These are phyloP conservation scores for Styela clava DNA, from an alignment of 23 tunicate genomes.

Conservation along the genomic window DNA sequence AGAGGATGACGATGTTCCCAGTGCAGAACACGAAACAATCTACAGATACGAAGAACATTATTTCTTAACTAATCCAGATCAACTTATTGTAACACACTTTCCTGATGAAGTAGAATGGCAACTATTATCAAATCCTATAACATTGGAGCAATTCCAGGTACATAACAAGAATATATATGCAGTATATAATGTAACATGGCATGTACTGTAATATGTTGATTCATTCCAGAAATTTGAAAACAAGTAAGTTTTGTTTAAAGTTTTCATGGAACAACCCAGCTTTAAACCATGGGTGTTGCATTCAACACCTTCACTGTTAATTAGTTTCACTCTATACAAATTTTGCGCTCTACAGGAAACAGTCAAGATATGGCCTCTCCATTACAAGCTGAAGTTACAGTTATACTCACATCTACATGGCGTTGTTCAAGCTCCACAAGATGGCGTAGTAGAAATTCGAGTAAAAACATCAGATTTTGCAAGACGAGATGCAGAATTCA, in stretches of 20 bases:
- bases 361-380: conserved; percentile 65
- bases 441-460: conserved; percentile 44
- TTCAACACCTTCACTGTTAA: too few relatives aligned
- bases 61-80: conserved; percentile 76
- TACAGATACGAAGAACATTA: conserved; percentile 80
- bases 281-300: too few relatives aligned
- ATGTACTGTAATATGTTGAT: too few relatives aligned
- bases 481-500: conserved; percentile 53
- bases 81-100: conserved; percentile 59
- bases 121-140: conserved; percentile 39
- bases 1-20: conserved; percentile 36
- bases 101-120: conserved; percentile 80
- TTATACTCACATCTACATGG: conserved; percentile 47
- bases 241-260: too few relatives aligned
- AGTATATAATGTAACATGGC: too few relatives aligned
- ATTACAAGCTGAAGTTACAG: conserved; percentile 57
- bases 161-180: too few relatives aligned
- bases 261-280: too few relatives aligned
- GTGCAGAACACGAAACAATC: conserved; percentile 27
- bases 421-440: conserved; percentile 32
- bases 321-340: too few relatives aligned
- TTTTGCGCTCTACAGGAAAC: too few relatives aligned
- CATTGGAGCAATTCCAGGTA: conserved; percentile 58
- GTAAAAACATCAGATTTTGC: conserved; percentile 36
- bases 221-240: too few relatives aligned